Evolutionary conservation across 1,140 invertebrate species (phyloP).

Genomic region (Panagrolaimus sp.): DNA sequence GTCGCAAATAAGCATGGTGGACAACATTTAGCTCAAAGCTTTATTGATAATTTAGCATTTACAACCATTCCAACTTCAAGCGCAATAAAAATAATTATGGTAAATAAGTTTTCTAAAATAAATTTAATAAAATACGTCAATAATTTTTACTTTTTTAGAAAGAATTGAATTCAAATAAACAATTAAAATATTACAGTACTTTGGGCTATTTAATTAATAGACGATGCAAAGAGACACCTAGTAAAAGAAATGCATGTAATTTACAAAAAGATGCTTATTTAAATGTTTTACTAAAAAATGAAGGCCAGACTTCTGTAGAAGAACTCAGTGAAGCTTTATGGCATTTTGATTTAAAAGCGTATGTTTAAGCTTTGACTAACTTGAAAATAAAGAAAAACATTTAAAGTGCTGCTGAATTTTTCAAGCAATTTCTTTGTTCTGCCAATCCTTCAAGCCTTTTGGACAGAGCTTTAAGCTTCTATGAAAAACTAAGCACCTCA

Average conservation of each 20-base stretch:
- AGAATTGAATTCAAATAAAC: no score
- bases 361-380: background rate
- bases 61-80: background rate
- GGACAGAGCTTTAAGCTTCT: background rate
- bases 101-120: no score
- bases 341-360: constrained; percentile 5
- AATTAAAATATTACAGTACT: background rate
- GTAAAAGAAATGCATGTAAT: background rate
- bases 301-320: background rate
- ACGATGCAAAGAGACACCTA: background rate
- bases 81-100: no score
- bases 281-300: background rate
- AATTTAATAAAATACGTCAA: no score
- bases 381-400: background rate
- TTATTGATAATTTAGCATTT: constrained; percentile 5
- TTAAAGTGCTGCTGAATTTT: background rate
- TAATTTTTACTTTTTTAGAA: no score
- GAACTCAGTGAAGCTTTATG: background rate
- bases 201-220: background rate
- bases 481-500: background rate
- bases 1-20: background rate
- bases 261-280: constrained; percentile 1
- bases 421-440: constrained; percentile 3
- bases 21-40: background rate
- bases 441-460: background rate